Conservation (phyloP, 2,888 invertebrate species). For the Spodoptera littoralis region DNA sequence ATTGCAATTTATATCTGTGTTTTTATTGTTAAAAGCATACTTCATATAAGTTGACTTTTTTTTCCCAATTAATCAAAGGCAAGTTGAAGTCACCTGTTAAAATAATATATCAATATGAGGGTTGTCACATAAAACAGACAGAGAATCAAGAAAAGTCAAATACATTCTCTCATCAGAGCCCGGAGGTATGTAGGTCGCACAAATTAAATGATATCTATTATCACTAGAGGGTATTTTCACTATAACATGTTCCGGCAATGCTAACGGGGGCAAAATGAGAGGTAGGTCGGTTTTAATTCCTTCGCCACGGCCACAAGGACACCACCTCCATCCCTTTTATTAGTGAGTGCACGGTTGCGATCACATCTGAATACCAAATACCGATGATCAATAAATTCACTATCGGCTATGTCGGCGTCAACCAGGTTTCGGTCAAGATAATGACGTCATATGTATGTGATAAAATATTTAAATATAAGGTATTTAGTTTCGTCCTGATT, state of each 20-base stretch:
- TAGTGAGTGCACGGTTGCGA: not conserved
- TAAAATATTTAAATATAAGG: slow-evolving; percentile 8
- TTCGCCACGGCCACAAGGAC: slow-evolving; percentile 5
- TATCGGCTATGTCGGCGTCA: slow-evolving; percentile 6
- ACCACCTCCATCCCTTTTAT: slow-evolving; percentile 2
- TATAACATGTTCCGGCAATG: slow-evolving; percentile 2
- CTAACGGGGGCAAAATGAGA: slow-evolving; percentile 5
- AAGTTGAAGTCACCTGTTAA: slow-evolving; percentile 2
- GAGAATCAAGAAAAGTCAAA: slow-evolving; percentile 1
- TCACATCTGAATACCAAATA: slow-evolving; percentile 13
- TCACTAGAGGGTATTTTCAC: not conserved
- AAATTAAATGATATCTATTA: not conserved
- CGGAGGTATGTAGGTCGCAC: slow-evolving; percentile 3
- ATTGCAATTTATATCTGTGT: not conserved
- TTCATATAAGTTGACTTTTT: not conserved
- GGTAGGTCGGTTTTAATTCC: not conserved
- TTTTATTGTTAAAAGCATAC: not conserved
- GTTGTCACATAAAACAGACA: not conserved
- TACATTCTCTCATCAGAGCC: not conserved
- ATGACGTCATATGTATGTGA: slow-evolving; percentile 8
- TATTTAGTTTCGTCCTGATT: slow-evolving; percentile 13
- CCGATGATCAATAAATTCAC: slow-evolving; percentile 9
- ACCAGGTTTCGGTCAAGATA: slow-evolving; percentile 8
- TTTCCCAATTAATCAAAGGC: not conserved
- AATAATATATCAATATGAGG: not conserved